These are phyloP conservation scores for Cephalopholis sonnerati DNA, from an alignment of 2,113 vertebrate species.

Conservation along the genomic window DNA sequence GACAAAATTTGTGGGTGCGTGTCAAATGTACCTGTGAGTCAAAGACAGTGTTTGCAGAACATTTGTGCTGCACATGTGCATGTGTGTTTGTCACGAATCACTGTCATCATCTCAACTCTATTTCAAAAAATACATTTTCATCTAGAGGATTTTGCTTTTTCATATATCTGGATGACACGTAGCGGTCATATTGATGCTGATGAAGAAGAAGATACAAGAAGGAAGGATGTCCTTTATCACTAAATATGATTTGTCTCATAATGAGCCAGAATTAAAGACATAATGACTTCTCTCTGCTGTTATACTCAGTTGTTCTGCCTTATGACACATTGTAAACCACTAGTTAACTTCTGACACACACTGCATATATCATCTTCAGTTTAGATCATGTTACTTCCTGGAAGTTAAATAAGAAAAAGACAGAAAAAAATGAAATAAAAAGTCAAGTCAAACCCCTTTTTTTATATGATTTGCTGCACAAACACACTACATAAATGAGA, in stretches of 20 bases:
- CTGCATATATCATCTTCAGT: not conserved
- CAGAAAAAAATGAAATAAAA: not conserved
- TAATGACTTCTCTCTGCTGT: conserved; percentile 1
- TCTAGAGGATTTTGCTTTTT: not conserved
- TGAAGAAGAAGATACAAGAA: not conserved
- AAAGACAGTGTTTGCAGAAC: not conserved
- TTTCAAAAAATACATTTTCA: not conserved
- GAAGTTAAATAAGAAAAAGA: not conserved
- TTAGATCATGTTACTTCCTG: not conserved
- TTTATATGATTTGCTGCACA: too few species aligned
- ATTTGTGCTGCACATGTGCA: not conserved
- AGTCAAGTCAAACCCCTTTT: not conserved
- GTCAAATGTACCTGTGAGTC: conserved; percentile 15
- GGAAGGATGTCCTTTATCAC: not conserved
- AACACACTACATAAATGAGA: not conserved
- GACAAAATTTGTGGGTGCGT: conserved; percentile 39
- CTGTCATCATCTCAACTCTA: not conserved
- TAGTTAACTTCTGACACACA: not conserved
- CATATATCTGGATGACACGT: not conserved
- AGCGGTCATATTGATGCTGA: not conserved
- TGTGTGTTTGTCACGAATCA: not conserved
- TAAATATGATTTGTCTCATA: conserved; percentile 10
- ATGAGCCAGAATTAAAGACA: not conserved
- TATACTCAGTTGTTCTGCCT: not conserved
- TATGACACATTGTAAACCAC: not conserved